Conservation (phyloP, 2,113 vertebrate genomes). For the Eira barbara region DNA sequence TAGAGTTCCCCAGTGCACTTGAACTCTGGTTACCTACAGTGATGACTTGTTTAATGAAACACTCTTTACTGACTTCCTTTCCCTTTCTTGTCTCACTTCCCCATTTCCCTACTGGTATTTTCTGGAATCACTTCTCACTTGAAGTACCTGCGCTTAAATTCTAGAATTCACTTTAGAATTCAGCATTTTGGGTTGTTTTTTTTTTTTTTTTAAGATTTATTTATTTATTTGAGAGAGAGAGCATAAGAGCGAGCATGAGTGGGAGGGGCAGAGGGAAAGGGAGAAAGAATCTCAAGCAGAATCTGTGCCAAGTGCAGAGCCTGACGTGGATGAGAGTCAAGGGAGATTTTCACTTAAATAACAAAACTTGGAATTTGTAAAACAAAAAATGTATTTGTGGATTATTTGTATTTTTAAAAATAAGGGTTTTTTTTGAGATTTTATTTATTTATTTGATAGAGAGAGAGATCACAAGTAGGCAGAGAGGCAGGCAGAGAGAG, state of each 20-base stretch:
- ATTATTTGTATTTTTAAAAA: slow-evolving; percentile 2
- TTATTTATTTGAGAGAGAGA: not conserved
- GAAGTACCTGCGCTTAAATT: not conserved
- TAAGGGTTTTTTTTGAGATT: not conserved
- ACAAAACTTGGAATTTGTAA: not conserved
- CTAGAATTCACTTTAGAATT: not conserved
- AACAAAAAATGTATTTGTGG: not conserved
- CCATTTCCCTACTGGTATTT: not conserved
- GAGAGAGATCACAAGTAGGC: too few species aligned
- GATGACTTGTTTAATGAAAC: not conserved
- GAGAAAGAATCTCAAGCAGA: not conserved
- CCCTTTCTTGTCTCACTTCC: not conserved
- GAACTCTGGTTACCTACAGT: not conserved
- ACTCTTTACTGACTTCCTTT: not conserved
- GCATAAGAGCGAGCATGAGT: not conserved
- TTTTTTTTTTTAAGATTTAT: not conserved
- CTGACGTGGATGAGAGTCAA: not conserved
- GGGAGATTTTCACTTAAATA: not conserved
- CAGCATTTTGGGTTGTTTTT: not conserved
- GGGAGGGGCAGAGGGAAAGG: not conserved
- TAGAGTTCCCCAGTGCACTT: not conserved
- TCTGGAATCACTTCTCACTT: not conserved
- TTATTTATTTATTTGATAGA: too few species aligned
- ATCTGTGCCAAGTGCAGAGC: not conserved
- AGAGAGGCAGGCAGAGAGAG: too few species aligned